Percentiles rank a stretch among this genome's conserved stretches.
Evolutionary conservation across 1,140 invertebrate genomes (phyloP).

Genomic region (Tyrophagus putrescentiae): DNA sequence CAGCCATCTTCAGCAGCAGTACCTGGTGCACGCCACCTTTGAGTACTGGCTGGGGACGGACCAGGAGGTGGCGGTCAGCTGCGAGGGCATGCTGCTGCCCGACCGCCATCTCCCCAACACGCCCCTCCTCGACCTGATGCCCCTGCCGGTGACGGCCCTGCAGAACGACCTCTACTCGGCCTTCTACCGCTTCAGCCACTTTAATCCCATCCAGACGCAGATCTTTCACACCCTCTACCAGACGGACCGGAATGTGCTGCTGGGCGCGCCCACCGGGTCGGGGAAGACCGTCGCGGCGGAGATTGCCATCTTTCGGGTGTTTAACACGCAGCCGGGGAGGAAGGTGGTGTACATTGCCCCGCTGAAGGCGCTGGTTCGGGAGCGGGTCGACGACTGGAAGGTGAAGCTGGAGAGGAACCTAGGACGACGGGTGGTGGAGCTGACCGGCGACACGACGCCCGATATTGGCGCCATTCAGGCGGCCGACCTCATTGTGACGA

Average conservation of each 20-base stretch:
- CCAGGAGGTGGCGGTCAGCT: conserved; percentile 20
- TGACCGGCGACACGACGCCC: conserved; percentile 90
- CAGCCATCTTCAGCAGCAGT: conserved; percentile 58
- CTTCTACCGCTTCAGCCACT: conserved; percentile 82
- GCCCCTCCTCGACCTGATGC: conserved; percentile 69
- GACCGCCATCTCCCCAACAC: conserved; percentile 23
- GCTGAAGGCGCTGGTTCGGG: conserved; percentile 88
- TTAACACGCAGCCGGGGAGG: conserved; percentile 59
- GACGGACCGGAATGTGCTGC: conserved; percentile 78
- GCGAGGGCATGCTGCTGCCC: conserved; percentile 23
- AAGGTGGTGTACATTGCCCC: conserved; percentile 99
- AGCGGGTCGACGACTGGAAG: conserved; percentile 92
- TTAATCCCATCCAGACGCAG: conserved; percentile 98
- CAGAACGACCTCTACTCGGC: conserved; percentile 58
- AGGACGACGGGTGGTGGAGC: conserved; percentile 71
- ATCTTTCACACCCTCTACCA: conserved; percentile 93
- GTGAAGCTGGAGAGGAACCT: conserved; percentile 61
- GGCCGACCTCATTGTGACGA: conserved; percentile 63
- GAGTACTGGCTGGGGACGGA: conserved; percentile 71
- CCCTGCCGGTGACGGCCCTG: conserved; percentile 66
- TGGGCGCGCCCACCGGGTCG: conserved; percentile 95
- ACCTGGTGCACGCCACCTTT: conserved; percentile 68
- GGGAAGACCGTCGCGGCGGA: conserved; percentile 98
- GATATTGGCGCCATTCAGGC: conserved; percentile 65
- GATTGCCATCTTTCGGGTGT: conserved; percentile 87